Percentiles rank a stretch among this genome's conserved stretches.
phyloP scores from a whole-genome alignment of 1,140 invertebrate genomes.

The Artemia franciscana region DNA sequence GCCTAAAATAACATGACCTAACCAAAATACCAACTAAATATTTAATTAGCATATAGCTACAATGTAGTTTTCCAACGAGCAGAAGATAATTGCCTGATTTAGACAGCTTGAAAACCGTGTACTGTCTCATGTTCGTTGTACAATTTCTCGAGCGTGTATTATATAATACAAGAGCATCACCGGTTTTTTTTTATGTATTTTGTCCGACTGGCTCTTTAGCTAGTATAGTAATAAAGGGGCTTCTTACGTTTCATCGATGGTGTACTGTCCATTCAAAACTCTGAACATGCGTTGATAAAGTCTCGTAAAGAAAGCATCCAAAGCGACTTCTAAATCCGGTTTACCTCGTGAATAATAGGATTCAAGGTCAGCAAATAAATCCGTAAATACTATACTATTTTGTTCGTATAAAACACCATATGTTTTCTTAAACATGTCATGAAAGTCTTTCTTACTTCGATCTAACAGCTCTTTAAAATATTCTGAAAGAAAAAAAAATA shows the following conservation, averaged over 20 bases:
- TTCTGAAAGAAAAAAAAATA: constrained; percentile 28
- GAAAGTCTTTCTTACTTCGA: constrained; percentile 58
- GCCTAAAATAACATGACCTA: too few relatives aligned
- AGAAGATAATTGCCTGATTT: too few relatives aligned
- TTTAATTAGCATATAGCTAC: too few relatives aligned
- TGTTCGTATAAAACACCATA: constrained; percentile 87
- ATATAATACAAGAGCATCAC: not conserved
- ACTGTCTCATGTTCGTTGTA: too few relatives aligned
- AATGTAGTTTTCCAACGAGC: too few relatives aligned
- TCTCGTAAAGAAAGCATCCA: constrained; percentile 78
- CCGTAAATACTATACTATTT: constrained; percentile 72
- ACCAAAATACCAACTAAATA: too few relatives aligned
- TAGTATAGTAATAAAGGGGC: too few relatives aligned
- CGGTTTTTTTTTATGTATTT: not conserved
- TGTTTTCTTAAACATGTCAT: constrained; percentile 79
- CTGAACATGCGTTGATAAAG: constrained; percentile 91
- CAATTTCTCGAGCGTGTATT: not conserved
- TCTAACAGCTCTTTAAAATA: constrained; percentile 63
- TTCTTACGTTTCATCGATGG: constrained; percentile 53
- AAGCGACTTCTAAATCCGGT: constrained; percentile 52
- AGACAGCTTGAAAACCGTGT: not conserved
- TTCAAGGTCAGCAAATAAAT: constrained; percentile 71
- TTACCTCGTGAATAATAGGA: constrained; percentile 63
- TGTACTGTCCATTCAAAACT: constrained; percentile 71
- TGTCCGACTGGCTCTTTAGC: too few relatives aligned